Percentiles rank a stretch among this genome's conserved stretches.
Conservation (phyloP, 35 echinoderm and acorn worm genomes). For the Ophioderma brevispina region DNA sequence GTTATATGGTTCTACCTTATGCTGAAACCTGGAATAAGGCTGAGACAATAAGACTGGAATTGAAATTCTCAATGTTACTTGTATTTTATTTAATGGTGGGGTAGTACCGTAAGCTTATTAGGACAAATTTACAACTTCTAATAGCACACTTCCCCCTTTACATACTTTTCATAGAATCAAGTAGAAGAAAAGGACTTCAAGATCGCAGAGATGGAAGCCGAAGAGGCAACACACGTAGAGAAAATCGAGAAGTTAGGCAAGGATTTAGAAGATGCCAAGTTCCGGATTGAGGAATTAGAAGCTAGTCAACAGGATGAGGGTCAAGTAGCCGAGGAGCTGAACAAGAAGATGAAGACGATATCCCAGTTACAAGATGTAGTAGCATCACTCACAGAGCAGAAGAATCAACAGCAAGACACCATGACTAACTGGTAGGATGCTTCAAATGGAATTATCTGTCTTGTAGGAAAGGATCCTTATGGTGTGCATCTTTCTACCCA, state of each 20-base stretch:
- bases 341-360: constrained; percentile 25
- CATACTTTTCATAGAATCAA: constrained; percentile 75
- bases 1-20: too few relatives aligned
- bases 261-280: constrained; percentile 69
- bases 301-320: constrained; percentile 35
- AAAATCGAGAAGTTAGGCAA: constrained; percentile 78
- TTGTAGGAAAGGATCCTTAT: too few relatives aligned
- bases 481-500: too few relatives aligned
- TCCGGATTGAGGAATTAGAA: constrained; percentile 51
- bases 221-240: constrained; percentile 74
- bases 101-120: too few relatives aligned
- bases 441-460: too few relatives aligned
- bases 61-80: neutral
- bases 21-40: too few relatives aligned
- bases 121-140: too few relatives aligned
- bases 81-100: too few relatives aligned
- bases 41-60: too few relatives aligned
- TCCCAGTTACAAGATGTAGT: constrained; percentile 12
- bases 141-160: too few relatives aligned
- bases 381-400: neutral
- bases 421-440: neutral
- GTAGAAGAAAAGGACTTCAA: constrained; percentile 99
- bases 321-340: constrained; percentile 6
- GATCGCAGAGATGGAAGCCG: constrained; percentile 91
- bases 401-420: neutral